Base-by-base conservation (phyloP, 2,797 vertebrate species). In the Gallirallus australis region DNA sequence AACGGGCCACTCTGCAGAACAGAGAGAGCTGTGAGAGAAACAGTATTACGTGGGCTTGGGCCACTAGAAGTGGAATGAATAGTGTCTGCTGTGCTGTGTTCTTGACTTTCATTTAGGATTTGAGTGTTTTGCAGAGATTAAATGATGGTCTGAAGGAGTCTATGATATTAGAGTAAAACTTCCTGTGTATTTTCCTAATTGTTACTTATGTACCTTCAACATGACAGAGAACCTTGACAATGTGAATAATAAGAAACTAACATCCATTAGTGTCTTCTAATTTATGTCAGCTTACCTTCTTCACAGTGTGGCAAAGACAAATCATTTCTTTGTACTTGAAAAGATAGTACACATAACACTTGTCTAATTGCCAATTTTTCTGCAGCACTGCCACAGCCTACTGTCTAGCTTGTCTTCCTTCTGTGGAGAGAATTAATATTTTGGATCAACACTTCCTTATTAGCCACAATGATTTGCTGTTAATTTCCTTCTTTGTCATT, bases 321-420 rank as follows among this genome's bases (percentile, higher is more conserved):
- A 97, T 97, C 47, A 91, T 97, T 97, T 97, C 97, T 97, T 95
- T 93, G 91, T 95, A 57, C 92, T 97, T 88, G 89, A 95, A 94
- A 93, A 95, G 95, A 93, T 91, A 96, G 85, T 93, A 48, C 59
- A 60, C 77, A 77, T 50, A 97, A 82, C 94, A 56, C 21, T 94
- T 97, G 92, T 97, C 94, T 96, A 97, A 98, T 98, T 98, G 96
- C 95, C 96, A 97, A 9, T 93, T 95, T 86, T 87, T 57, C 81
- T 93, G 70, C 79, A 84, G 76, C 72, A 28, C 71, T 82, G 47
- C 83, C 86, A 23, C 88, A 90, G 72, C 73, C 75, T 86, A 11
- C 90, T 86, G 82, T 95, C 97, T 97, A 91, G 68, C 80, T 96
- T 91, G 83, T 90, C 91, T 89, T 84, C 79, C 85, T 96, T 96